Percentiles rank a stretch among this genome's conserved stretches.
These are phyloP conservation scores for Trididemnum nubilum DNA, from an alignment of 23 tunicate species.

Conservation along the genomic window DNA sequence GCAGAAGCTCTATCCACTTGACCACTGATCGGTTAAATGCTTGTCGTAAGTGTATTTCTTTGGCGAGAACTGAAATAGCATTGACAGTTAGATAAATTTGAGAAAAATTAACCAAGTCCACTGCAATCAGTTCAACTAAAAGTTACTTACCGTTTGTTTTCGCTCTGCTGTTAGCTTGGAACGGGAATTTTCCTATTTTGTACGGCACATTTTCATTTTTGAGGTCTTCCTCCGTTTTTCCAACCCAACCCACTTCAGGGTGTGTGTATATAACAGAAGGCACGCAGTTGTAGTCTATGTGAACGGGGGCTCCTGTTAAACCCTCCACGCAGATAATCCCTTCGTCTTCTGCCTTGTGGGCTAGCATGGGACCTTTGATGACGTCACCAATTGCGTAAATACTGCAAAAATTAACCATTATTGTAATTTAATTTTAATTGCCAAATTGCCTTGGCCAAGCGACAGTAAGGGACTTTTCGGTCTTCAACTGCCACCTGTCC, in stretches of 20 bases:
- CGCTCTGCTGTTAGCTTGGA: slow-evolving; percentile 93
- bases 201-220: slow-evolving; percentile 79
- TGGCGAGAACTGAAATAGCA: too few relatives aligned
- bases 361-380: slow-evolving; percentile 94
- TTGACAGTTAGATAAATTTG: too few relatives aligned
- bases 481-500: too few relatives aligned
- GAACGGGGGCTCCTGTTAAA: slow-evolving; percentile 92
- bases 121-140: too few relatives aligned
- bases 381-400: slow-evolving; percentile 93
- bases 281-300: slow-evolving; percentile 96
- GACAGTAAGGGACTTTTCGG: too few relatives aligned
- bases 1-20: too few relatives aligned
- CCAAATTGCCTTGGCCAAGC: too few relatives aligned
- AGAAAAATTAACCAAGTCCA: too few relatives aligned
- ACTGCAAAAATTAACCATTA: too few relatives aligned
- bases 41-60: too few relatives aligned
- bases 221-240: slow-evolving; percentile 85
- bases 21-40: too few relatives aligned
- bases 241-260: slow-evolving; percentile 99
- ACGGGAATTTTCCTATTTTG: slow-evolving; percentile 94
- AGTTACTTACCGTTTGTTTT: slow-evolving; percentile 73
- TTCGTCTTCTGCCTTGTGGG: slow-evolving; percentile 99
- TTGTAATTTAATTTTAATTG: too few relatives aligned
- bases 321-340: slow-evolving; percentile 97
- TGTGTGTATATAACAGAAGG: slow-evolving; percentile 99